phyloP scores from a whole-genome alignment of 1,140 invertebrate species.

The Platorchestia sp. region DNA sequence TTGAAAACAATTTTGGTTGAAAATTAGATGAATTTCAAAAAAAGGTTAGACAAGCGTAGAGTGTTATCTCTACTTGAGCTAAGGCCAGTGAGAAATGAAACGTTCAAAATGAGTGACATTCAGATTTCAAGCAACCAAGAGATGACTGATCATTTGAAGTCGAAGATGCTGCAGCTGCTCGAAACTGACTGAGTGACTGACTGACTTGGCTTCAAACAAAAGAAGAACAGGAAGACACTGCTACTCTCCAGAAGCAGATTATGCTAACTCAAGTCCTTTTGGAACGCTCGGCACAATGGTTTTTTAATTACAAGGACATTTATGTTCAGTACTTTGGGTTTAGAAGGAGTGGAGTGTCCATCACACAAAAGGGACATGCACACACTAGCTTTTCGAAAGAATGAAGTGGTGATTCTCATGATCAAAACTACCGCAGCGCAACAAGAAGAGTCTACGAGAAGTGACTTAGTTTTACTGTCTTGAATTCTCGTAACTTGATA shows the following conservation, averaged over 20 bases:
- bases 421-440: not conserved
- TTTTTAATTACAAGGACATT: not conserved
- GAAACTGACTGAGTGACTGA: conserved; percentile 17
- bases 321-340: conserved; percentile 50
- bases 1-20: not conserved
- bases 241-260: conserved; percentile 54
- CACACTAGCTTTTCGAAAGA: conserved; percentile 15
- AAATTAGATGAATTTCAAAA: not conserved
- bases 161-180: conserved; percentile 17
- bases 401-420: conserved; percentile 42
- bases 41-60: not conserved
- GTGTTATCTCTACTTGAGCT: not conserved
- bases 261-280: not conserved
- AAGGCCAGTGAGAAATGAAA: not conserved
- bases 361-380: conserved; percentile 29
- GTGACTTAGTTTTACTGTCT: not conserved
- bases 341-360: conserved; percentile 40
- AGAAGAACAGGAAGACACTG: conserved; percentile 43
- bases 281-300: not conserved
- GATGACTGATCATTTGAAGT: not conserved
- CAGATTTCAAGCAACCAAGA: conserved; percentile 36
- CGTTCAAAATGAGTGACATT: not conserved
- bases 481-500: not conserved
- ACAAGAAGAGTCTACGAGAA: not conserved
- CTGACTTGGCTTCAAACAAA: not conserved